Evolutionary conservation across 2,888 invertebrate genomes (phyloP), one percentile per base, ranked within the genome.

Genomic region (Drosophila demipolita): DNA sequence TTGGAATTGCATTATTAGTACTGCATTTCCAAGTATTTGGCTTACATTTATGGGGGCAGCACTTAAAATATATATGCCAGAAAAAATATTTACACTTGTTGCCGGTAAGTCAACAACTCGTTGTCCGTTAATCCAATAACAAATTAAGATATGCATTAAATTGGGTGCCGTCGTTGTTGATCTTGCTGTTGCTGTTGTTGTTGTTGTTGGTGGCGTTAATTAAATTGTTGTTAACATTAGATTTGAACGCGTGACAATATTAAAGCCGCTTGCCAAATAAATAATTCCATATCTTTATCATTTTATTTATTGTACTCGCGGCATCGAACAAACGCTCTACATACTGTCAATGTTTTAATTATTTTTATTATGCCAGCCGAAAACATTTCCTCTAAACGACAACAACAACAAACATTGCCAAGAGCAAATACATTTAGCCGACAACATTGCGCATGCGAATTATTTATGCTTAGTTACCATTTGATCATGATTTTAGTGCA

Each of bases 161-260:
- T 78, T 61, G 66, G 54, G 3, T 63, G 52, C 20, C 45, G 45
- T 7, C 8, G 3, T 15, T 52, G 49, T 53, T 64, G 36, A 40
- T 70, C 54, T 45, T 60, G 29, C 42, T 58, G 29, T 23, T 59
- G 68, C 20, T 73, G 36, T 23, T 23, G 23, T 1, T n/a, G n/a
- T n/a, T n/a, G n/a, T n/a, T n/a, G n/a, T 48, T 75, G 64, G 33
- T 65, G 64, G 58, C 67, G 60, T 79, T 87, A 87, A 87, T 87
- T 87, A 87, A 90, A 87, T 67, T 81, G 73, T 86, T 87, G 87
- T 90, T 90, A 87, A 86, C 87, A 90, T 90, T 90, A 90, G 87
- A 76, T 81, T 90, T 86, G 53, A 73, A 74, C 72, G 88, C 81
- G 76, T 73, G 78, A 78, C 80, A 76, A 61, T 61, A 66, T 71